Evolutionary conservation across 2,797 vertebrate genomes (phyloP), one percentile per base, ranked within the genome.

Genomic region (Muscicapa comitata): DNA sequence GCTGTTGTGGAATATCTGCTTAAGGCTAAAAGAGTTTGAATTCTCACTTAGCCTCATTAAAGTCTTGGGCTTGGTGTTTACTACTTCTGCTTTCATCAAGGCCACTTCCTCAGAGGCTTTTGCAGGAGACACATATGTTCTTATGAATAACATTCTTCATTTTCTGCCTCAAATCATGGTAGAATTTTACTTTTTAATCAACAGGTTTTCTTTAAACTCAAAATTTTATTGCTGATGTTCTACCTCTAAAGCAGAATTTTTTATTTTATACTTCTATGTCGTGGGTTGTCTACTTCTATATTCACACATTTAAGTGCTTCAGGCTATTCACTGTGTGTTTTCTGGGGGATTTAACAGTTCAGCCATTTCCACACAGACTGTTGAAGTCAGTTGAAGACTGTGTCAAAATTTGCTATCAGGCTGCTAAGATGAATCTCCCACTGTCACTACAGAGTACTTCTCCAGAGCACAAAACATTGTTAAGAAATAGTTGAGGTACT

Each of bases 201-300:
- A n/a, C 31, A 29, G 25, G 54, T 67, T 94, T 94, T 94, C 92
- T 86, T 96, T 83, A 61, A 93, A 88, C 73, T 93, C 28, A 33
- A 33, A 16, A 33, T 83, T 75, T 83, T 75, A 47, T 58, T 87
- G 74, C 75, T 72, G 66, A 50, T 94, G 31, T 90, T 94, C 50
- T 93, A 50, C 31, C 31, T 75, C 28, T 72, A 54, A 88, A 90
- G 35, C 43, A 93, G 65, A 80, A 62, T 50, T 88, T 58, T 7
- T 0, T 54, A 70, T 84, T 83, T 95, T 74, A 47, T 85, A 61
- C 75, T 91, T 84, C 11, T 35, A 5, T 80, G 50, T 70, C 0
- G 0, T 51, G 50, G 28, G 29, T 79, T 81, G 43, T 90, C 72
- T 94, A 3, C 53, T 89, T 89, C 21, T 82, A 0, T 63, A 59